Percentiles rank a stretch among this genome's conserved stretches.
Conservation (phyloP, 2,888 invertebrate genomes). For the Melanophora roralis region DNA sequence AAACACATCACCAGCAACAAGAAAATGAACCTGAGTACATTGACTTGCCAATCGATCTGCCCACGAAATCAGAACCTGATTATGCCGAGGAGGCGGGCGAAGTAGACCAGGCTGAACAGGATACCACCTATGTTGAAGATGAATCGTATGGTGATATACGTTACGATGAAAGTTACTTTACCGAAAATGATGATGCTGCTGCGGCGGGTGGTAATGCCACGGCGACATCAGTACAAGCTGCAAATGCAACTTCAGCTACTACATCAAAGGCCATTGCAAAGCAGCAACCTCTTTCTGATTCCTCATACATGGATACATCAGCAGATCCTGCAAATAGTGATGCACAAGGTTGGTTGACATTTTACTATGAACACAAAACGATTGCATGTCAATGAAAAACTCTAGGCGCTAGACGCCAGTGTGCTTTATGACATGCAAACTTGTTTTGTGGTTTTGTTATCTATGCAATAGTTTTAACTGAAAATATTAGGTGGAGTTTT, state of each 20-base stretch:
- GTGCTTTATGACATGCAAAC: not conserved
- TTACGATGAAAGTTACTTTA: slow-evolving; percentile 77
- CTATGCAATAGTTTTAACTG: slow-evolving; percentile 25
- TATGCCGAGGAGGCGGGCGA: slow-evolving; percentile 82
- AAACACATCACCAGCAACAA: slow-evolving; percentile 59
- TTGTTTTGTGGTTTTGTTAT: slow-evolving; percentile 37
- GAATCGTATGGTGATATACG: slow-evolving; percentile 83
- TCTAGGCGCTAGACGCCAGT: slow-evolving; percentile 60
- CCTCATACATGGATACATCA: slow-evolving; percentile 75
- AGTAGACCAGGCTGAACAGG: slow-evolving; percentile 81
- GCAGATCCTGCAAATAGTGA: slow-evolving; percentile 76
- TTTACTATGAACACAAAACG: slow-evolving; percentile 38
- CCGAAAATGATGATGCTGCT: slow-evolving; percentile 76
- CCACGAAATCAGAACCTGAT: slow-evolving; percentile 84
- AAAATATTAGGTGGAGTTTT: slow-evolving; percentile 16
- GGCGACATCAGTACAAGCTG: slow-evolving; percentile 62
- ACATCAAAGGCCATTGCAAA: slow-evolving; percentile 74
- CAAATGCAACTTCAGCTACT: slow-evolving; percentile 68
- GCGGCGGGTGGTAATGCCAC: slow-evolving; percentile 59
- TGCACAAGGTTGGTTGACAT: slow-evolving; percentile 77
- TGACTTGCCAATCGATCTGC: slow-evolving; percentile 78
- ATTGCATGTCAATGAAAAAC: slow-evolving; percentile 10
- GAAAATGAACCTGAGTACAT: slow-evolving; percentile 76
- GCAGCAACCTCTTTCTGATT: slow-evolving; percentile 72
- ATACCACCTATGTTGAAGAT: slow-evolving; percentile 82